A percentile compares a stretch with the other conserved stretches of the same genome.
Conservation (phyloP, 2,113 vertebrate genomes). For the Seriola dumerili region DNA sequence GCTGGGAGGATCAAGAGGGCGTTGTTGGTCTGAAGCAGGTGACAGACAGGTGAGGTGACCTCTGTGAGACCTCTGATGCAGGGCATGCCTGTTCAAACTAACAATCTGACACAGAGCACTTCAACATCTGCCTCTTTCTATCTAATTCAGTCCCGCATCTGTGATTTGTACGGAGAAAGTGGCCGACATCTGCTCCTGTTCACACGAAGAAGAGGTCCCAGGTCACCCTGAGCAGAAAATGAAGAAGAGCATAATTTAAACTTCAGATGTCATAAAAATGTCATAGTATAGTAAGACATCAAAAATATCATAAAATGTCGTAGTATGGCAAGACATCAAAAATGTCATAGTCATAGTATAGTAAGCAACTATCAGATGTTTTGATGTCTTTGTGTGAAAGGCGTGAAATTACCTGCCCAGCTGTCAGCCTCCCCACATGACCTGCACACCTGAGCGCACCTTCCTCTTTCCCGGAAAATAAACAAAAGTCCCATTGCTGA, state of each 20-base stretch:
- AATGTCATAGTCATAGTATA: no score
- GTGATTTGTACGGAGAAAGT: constrained; percentile 11
- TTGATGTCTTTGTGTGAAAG: neutral
- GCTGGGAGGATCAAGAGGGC: constrained; percentile 54
- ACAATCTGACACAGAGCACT: constrained; percentile 36
- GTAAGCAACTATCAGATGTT: no score
- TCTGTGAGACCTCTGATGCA: constrained; percentile 43
- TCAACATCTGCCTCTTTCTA: constrained; percentile 25
- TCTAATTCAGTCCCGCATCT: constrained; percentile 9
- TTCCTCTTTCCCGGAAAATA: constrained; percentile 89
- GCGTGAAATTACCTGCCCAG: constrained; percentile 87
- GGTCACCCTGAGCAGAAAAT: constrained; percentile 50
- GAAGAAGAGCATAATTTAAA: neutral
- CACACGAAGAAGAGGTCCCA: constrained; percentile 43
- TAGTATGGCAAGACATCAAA: no score
- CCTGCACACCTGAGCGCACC: constrained; percentile 69
- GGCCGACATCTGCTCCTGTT: constrained; percentile 37
- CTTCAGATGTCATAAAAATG: neutral
- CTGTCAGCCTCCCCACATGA: constrained; percentile 86
- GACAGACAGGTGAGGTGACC: constrained; percentile 60
- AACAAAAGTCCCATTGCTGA: constrained; percentile 88
- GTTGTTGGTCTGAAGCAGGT: constrained; percentile 42
- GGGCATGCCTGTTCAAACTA: constrained; percentile 26
- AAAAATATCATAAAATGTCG: no score
- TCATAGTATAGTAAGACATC: no score